A percentile compares a stretch with the other conserved stretches of the same genome.
Conservation (phyloP, 2,797 vertebrate genomes). For the Sebastes diploproa region DNA sequence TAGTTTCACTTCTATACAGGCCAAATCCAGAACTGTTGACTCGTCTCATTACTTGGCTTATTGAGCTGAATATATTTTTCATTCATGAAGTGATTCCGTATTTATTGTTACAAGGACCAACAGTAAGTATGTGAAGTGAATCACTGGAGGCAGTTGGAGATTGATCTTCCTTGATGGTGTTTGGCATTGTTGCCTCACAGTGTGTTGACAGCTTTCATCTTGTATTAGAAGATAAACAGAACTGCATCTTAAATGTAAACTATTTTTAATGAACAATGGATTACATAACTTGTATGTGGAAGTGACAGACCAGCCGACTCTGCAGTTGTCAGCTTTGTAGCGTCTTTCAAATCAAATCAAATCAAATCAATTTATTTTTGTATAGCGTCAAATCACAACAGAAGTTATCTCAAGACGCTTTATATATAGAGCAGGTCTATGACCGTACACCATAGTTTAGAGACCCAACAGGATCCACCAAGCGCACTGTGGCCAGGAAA, state of each 20-base stretch:
- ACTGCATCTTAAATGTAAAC: background rate
- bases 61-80: background rate
- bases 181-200: background rate
- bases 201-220: constrained; percentile 24
- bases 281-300: background rate
- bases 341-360: too few species aligned
- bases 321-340: background rate
- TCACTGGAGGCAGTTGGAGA: background rate
- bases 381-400: too few species aligned
- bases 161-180: background rate
- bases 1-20: background rate
- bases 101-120: background rate
- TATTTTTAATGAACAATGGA: background rate
- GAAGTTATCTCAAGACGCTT: too few species aligned
- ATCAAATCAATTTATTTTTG: too few species aligned
- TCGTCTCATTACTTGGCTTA: background rate
- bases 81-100: constrained; percentile 3
- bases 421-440: too few species aligned
- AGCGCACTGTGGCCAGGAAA: too few species aligned
- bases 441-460: too few species aligned
- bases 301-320: background rate
- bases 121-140: background rate
- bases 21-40: background rate
- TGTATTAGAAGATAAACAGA: constrained; percentile 1
- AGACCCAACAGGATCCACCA: too few species aligned